Percentiles rank a stretch among this genome's conserved stretches.
Conservation (phyloP, 2,113 vertebrate genomes). For the Origma solitaria region DNA sequence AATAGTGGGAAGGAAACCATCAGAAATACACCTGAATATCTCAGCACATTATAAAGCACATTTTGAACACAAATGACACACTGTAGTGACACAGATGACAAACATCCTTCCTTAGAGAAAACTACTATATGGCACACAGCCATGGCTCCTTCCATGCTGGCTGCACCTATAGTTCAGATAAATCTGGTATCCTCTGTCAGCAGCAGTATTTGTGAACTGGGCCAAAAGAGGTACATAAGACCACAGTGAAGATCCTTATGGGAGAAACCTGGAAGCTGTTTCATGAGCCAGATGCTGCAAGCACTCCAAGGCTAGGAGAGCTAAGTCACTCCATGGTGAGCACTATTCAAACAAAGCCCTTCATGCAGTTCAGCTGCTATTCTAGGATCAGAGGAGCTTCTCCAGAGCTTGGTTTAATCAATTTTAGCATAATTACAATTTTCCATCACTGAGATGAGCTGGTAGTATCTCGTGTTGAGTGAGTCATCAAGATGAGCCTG, state of each 20-base stretch:
- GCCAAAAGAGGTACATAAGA: not conserved
- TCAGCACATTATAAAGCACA: not conserved
- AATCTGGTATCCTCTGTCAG: not conserved
- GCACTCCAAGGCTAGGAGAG: not conserved
- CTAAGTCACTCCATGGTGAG: not conserved
- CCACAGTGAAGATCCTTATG: not conserved
- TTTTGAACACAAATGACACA: not conserved
- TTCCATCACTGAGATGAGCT: not conserved
- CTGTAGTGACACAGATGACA: not conserved
- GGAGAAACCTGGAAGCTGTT: not conserved
- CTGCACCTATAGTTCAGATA: not conserved
- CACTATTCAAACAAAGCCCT: not conserved
- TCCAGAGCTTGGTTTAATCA: not conserved
- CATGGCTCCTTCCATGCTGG: not conserved
- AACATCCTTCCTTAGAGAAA: not conserved
- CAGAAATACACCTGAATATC: not conserved
- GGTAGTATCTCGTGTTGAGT: not conserved
- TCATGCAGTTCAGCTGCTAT: not conserved
- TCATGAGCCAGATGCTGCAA: not conserved
- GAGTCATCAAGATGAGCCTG: not conserved
- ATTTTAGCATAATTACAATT: not conserved
- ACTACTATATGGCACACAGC: fast-evolving
- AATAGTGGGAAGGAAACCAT: not conserved
- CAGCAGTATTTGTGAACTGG: not conserved
- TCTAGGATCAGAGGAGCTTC: not conserved